Evolutionary conservation across 2,888 invertebrate species (phyloP), one percentile per base, ranked within the genome.

Genomic region (Calliphora vomitoria): DNA sequence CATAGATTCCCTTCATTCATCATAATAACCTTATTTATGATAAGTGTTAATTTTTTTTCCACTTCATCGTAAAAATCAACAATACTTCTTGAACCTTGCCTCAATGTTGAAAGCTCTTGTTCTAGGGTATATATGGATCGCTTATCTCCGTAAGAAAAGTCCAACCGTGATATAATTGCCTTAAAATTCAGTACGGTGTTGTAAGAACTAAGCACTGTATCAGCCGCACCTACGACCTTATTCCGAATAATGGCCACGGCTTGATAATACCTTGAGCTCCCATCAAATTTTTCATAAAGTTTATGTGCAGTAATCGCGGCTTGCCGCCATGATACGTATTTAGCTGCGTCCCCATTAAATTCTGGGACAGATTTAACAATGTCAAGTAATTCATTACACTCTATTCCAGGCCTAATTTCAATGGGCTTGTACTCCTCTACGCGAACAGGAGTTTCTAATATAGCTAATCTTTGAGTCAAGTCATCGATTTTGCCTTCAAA

Each of bases 321-420:
- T 55, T 84, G 78, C 8, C 82, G 75, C 84, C 84, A 84, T 13
- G 84, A 84, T 18, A 79, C 84, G 41, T 84, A 84, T 53, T 64
- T 78, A 20, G 41, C 13, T 13, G 66, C 41, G 20, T 78, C 31
- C 4, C 83, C 78, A 71, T 69, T 64, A 79, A 84, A 79, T 66
- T 84, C 71, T 18, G 79, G 72, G 3, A 84, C n/a, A 25, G 78
- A 78, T 64, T 71, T 83, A 8, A 64, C 72, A 13, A 83, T 60
- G 38, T 83, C 71, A 35, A 83, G 71, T 3, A 68, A 20, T 64
- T 82, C 74, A 20, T 55, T 71, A 62, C 71, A 81, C 69, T 81
- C 80, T 25, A 71, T 44, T 25, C 62, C 60, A 20, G 15, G 4
- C 2, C 25, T n/a, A 31, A 81, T 81, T 81, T 81, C 80, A n/a